A percentile compares a stretch with the other conserved stretches of the same genome.
Conservation (phyloP, 2,113 vertebrate genomes). For the Trochalopteron elliotii region DNA sequence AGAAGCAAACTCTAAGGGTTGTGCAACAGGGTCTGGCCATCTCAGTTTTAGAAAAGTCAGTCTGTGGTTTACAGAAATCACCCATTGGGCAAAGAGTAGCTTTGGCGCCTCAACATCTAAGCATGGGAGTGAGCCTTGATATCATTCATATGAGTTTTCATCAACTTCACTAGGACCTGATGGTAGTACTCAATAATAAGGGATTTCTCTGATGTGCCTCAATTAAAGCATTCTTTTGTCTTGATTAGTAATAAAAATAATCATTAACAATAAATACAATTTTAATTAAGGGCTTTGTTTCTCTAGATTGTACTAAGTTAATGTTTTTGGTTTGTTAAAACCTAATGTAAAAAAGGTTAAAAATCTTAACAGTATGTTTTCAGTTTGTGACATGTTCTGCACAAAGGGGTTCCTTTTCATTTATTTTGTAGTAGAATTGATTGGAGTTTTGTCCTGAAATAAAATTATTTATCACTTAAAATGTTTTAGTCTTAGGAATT, state of each 20-base stretch:
- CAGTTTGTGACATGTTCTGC: background rate
- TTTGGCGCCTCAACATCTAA: background rate
- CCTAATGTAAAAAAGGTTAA: background rate
- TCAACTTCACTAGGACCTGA: background rate
- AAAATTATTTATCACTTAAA: background rate
- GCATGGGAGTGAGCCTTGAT: background rate
- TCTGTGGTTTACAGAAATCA: background rate
- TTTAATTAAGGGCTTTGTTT: background rate
- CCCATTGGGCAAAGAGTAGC: background rate
- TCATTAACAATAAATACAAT: background rate
- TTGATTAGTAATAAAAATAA: background rate
- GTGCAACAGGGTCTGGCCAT: background rate
- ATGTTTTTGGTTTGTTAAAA: background rate
- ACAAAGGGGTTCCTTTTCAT: background rate
- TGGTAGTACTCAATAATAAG: background rate
- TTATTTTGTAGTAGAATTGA: background rate
- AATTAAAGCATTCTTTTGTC: conserved; percentile 26
- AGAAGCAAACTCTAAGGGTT: background rate
- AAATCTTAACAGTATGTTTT: background rate
- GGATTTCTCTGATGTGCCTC: background rate
- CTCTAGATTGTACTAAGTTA: background rate
- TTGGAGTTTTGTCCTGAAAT: background rate
- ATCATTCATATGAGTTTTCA: background rate
- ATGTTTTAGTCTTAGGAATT: background rate
- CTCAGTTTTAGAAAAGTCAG: background rate